Evolutionary conservation across 2,888 invertebrate genomes (phyloP).

Genomic region (Eupeodes luniger): DNA sequence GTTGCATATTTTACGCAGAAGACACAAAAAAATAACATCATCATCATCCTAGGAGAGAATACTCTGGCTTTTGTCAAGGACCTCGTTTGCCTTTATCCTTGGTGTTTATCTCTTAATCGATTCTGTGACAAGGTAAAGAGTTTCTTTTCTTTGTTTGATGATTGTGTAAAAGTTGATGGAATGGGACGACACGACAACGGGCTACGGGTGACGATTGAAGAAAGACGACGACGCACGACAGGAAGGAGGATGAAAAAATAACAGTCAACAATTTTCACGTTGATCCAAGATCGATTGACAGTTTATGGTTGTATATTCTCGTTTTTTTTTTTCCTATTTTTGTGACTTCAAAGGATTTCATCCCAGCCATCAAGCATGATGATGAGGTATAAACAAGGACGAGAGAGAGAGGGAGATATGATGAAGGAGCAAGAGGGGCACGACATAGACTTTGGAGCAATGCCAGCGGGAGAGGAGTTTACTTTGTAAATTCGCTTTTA

Average conservation of each 20-base stretch:
- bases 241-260: constrained; percentile 29
- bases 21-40: constrained; percentile 28
- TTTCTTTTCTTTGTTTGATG: constrained; percentile 65
- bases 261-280: constrained; percentile 67
- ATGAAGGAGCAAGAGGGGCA: not conserved
- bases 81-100: constrained; percentile 57
- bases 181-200: not conserved
- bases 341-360: constrained; percentile 71
- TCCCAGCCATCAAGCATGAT: constrained; percentile 18
- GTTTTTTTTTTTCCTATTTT: constrained; percentile 19
- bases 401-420: not conserved
- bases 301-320: constrained; percentile 52
- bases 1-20: constrained; percentile 61
- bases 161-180: constrained; percentile 39
- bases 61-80: constrained; percentile 42
- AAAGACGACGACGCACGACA: constrained; percentile 10
- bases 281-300: constrained; percentile 74
- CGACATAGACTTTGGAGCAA: not conserved
- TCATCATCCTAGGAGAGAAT: not conserved
- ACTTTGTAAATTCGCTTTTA: constrained; percentile 74
- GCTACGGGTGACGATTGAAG: not conserved
- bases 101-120: constrained; percentile 75
- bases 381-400: not conserved
- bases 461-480: constrained; percentile 67
- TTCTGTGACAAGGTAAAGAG: constrained; percentile 73